phyloP scores from a whole-genome alignment of 1,140 invertebrate species.

The Apis cerana region DNA sequence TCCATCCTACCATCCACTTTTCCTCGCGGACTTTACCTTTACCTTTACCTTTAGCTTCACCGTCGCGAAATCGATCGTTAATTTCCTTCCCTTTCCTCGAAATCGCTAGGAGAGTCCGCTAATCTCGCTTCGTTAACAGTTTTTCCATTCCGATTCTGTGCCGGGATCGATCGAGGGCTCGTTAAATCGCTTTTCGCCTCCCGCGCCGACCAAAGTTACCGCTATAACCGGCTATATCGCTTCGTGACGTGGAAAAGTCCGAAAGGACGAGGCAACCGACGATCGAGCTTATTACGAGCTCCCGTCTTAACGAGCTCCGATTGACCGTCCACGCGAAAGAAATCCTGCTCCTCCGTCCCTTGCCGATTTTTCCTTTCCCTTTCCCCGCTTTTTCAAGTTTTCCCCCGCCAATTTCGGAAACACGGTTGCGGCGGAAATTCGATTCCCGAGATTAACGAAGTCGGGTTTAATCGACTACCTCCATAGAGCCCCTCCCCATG shows the following conservation, averaged over 20 bases:
- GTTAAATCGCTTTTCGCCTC: too few species aligned
- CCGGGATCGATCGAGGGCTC: too few species aligned
- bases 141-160: neutral
- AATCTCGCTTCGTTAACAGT: neutral
- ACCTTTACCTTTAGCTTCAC: neutral
- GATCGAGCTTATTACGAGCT: slow-evolving; percentile 45
- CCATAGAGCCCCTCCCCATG: neutral
- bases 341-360: neutral
- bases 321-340: slow-evolving; percentile 21
- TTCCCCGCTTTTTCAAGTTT: neutral
- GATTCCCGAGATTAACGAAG: slow-evolving; percentile 33
- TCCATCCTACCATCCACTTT: neutral
- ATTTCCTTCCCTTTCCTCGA: too few species aligned
- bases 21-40: neutral
- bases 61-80: too few species aligned
- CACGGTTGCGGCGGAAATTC: neutral
- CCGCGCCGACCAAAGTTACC: slow-evolving; percentile 19
- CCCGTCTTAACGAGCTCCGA: slow-evolving; percentile 46
- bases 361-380: neutral
- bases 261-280: neutral
- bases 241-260: slow-evolving; percentile 38
- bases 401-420: neutral
- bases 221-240: slow-evolving; percentile 17
- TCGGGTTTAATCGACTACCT: neutral
- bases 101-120: too few species aligned